Conservation (phyloP, 2,113 vertebrate species). For the Rhodinocichla rosea region DNA sequence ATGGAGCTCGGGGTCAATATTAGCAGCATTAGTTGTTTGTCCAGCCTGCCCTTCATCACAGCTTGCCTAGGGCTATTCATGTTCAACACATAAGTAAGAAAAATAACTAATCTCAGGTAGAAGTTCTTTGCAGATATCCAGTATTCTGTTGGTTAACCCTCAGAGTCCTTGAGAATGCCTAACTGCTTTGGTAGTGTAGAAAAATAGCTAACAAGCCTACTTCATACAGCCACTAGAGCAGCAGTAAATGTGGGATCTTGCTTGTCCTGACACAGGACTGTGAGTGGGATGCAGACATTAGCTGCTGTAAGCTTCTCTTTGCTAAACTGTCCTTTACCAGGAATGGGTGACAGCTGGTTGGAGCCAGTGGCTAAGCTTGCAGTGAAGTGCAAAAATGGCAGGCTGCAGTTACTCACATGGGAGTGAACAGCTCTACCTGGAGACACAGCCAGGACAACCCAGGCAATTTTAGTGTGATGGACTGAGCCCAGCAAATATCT, state of each 20-base stretch:
- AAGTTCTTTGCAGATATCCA: not conserved
- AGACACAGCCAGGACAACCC: not conserved
- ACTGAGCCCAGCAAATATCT: not conserved
- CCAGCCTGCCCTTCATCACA: constrained; percentile 8
- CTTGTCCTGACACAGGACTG: not conserved
- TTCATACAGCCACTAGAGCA: not conserved
- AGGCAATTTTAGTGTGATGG: not conserved
- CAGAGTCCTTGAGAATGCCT: not conserved
- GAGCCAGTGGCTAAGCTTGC: not conserved
- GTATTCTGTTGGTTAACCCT: not conserved
- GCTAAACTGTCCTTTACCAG: not conserved
- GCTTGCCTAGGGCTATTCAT: not conserved
- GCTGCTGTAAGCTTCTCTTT: not conserved
- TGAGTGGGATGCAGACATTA: not conserved
- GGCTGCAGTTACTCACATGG: not conserved
- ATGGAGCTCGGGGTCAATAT: constrained; percentile 15
- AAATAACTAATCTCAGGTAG: not conserved
- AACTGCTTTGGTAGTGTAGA: not conserved
- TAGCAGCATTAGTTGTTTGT: not conserved
- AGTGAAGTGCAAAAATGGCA: not conserved
- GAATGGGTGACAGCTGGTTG: not conserved
- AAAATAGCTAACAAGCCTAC: not conserved
- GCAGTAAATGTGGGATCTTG: not conserved
- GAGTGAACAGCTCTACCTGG: not conserved
- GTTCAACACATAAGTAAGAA: not conserved